Evolutionary conservation across 2,113 vertebrate genomes (phyloP).

Genomic region (Tinamus guttatus): DNA sequence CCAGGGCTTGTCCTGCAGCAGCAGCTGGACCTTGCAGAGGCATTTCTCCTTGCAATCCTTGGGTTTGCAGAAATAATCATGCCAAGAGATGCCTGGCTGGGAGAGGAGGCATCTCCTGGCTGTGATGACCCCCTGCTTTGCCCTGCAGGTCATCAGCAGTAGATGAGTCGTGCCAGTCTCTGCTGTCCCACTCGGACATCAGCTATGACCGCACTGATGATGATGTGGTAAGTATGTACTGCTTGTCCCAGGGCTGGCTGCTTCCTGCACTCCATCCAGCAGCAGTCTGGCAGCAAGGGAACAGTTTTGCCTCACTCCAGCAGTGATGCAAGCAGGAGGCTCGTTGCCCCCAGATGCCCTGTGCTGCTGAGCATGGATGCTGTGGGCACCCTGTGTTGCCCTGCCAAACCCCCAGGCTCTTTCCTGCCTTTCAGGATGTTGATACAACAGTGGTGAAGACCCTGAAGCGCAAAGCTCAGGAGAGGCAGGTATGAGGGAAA

Average conservation of each 20-base stretch:
- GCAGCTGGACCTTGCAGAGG: background rate
- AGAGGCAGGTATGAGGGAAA: conserved; percentile 37
- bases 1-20: background rate
- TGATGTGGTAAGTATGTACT: conserved; percentile 74
- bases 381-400: background rate
- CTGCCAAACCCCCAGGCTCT: background rate
- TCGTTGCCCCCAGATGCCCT: background rate
- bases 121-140: background rate
- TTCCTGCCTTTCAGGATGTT: conserved; percentile 45
- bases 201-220: conserved; percentile 89
- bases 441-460: background rate
- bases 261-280: background rate
- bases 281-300: background rate
- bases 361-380: background rate
- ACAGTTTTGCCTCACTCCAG: background rate
- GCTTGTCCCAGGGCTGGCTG: rapidly evolving
- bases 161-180: conserved; percentile 81
- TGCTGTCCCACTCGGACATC: conserved; percentile 88
- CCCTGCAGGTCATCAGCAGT: conserved; percentile 79
- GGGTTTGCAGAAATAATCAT: background rate
- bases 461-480: conserved; percentile 48
- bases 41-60: background rate
- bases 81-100: background rate
- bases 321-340: background rate
- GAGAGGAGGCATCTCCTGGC: background rate